Percentiles rank a stretch among this genome's conserved stretches.
These are phyloP conservation scores for Pipra filicauda DNA, from an alignment of 2,113 vertebrate species.

Conservation along the genomic window DNA sequence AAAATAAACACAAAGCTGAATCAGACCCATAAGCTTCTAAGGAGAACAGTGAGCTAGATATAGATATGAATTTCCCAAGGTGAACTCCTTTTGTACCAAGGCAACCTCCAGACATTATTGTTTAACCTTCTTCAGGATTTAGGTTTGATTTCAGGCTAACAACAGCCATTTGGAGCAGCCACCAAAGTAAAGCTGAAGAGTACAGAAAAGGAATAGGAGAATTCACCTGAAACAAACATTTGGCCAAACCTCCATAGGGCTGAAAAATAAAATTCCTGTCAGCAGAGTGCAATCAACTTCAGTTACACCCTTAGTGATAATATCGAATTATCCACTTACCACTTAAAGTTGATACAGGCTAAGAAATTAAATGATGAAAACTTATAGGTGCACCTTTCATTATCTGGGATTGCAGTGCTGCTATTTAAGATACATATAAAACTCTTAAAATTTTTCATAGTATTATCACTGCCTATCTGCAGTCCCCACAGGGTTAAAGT, in stretches of 20 bases:
- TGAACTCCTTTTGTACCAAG: neutral
- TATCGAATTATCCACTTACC: neutral
- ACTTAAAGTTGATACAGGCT: neutral
- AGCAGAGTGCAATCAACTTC: neutral
- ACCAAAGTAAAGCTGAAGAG: neutral
- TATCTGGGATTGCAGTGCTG: neutral
- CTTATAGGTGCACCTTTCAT: neutral
- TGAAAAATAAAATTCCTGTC: neutral
- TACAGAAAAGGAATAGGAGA: neutral
- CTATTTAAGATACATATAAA: neutral
- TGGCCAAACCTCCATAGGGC: neutral
- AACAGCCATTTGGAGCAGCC: neutral
- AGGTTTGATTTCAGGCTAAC: constrained; percentile 12
- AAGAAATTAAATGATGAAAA: neutral
- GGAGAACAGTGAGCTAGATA: neutral
- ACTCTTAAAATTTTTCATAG: neutral
- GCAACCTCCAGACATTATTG: neutral
- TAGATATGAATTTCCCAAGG: neutral
- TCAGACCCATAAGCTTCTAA: neutral
- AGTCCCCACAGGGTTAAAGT: constrained; percentile 6
- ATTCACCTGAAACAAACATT: neutral
- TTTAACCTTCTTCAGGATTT: neutral
- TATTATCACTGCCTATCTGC: neutral
- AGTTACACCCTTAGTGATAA: neutral
- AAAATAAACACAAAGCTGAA: neutral